Evolutionary conservation across 1,140 invertebrate genomes (phyloP).

Genomic region (Pogonomyrmex barbatus): DNA sequence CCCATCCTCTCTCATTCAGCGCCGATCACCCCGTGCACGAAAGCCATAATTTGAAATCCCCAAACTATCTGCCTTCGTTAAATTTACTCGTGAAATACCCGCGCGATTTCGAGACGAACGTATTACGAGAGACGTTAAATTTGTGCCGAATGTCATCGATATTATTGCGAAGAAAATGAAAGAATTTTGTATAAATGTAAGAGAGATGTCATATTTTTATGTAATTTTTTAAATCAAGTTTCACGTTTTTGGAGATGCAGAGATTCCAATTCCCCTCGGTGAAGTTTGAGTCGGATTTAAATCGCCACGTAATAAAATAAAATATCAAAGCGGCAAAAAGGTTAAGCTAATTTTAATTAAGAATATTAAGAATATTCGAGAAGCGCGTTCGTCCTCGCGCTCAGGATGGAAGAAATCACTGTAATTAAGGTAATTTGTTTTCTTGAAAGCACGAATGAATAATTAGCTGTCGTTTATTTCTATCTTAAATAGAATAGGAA

Average conservation of each 20-base stretch:
- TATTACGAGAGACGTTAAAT: conserved; percentile 1
- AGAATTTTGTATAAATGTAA: background rate
- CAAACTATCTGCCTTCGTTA: conserved; percentile 49
- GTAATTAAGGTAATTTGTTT: conserved; percentile 59
- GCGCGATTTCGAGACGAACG: conserved; percentile 27
- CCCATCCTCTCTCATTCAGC: background rate
- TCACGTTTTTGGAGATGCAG: background rate
- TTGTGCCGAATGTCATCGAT: background rate
- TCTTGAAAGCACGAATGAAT: conserved; percentile 33
- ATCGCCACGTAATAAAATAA: conserved; percentile 31
- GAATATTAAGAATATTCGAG: conserved; percentile 53
- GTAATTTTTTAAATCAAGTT: no score
- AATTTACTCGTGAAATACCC: conserved; percentile 54
- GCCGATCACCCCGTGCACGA: conserved; percentile 9
- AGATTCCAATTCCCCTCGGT: background rate
- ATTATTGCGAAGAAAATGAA: background rate
- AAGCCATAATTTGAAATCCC: conserved; percentile 39
- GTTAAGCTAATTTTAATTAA: conserved; percentile 51
- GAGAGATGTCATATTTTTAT: no score
- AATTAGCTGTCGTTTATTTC: conserved; percentile 45
- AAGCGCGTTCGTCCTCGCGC: background rate
- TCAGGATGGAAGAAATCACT: conserved; percentile 28
- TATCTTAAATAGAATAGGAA: conserved; percentile 3
- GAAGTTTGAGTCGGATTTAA: background rate
- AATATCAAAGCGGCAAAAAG: conserved; percentile 35